Evolutionary conservation across 2,888 invertebrate genomes (phyloP), one percentile per base, ranked within the genome.

Genomic region (Galerucella nymphaeae): DNA sequence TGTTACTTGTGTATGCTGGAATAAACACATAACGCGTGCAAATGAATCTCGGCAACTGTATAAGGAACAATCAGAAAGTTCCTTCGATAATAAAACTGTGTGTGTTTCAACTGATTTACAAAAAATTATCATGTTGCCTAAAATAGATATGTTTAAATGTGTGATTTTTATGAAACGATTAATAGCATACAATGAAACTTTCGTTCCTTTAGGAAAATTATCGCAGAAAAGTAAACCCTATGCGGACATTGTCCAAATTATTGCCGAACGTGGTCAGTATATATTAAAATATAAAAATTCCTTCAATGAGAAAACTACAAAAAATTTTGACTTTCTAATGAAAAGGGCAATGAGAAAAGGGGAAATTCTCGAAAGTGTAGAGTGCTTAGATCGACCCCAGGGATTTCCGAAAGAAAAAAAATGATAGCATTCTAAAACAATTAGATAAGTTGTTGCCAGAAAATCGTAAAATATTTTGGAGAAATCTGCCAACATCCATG

Each of bases 221-320:
- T 65, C 64, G 20, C 20, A 20, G 16, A 63, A 66, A 57, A 63
- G 50, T 41, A 74, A 71, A 57, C 66, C 63, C n/a, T 66, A 53
- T 38, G 66, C 71, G 23, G 55, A 72, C 45, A 64, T 72, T 71
- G n/a, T 72, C 53, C 62, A 73, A 45, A 67, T 71, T 13, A 71
- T 41, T 38, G 71, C 66, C 14, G n/a, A 48, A 20, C 23, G 61
- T 48, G 71, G 71, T 64, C 11, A 6, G 38, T 67, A 48, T 58
- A 55, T 20, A 61, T 63, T 72, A 71, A 30, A 61, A 20, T 66
- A 65, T 65, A 66, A 16, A 16, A 70, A 67, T 38, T 67, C 57
- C 45, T 67, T 67, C 45, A 23, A 20, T 45, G 45, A 55, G 18
- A 55, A 66, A 66, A 20, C 30, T 45, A 45, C 45, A 18, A 55